Evolutionary conservation across 2,797 vertebrate species (phyloP).

Genomic region (Orientallactaga sibirica): DNA sequence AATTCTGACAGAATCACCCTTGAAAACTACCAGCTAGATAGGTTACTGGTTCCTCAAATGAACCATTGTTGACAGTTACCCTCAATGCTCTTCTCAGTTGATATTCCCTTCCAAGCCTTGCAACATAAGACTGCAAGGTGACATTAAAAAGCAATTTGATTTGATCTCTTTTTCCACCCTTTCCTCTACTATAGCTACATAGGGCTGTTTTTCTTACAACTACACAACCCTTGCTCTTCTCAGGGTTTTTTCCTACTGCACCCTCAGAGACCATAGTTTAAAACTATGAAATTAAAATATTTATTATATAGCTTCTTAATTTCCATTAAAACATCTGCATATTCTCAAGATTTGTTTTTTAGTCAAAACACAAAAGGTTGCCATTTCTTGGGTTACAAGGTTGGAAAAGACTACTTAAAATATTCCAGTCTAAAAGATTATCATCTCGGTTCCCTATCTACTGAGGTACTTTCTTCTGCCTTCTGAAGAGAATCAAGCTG

Average conservation of each 20-base stretch:
- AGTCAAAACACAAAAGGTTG: slow-evolving; percentile 14
- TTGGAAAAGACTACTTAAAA: slow-evolving; percentile 27
- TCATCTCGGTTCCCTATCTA: background rate
- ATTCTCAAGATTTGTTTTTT: slow-evolving; percentile 25
- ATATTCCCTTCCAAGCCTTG: background rate
- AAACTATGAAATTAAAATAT: background rate
- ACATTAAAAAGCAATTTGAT: background rate
- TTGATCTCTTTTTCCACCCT: background rate
- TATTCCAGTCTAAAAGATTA: slow-evolving; percentile 14
- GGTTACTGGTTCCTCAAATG: background rate
- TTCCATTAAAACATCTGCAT: slow-evolving; percentile 9
- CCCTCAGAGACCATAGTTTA: background rate
- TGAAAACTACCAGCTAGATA: background rate
- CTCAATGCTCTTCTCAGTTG: background rate
- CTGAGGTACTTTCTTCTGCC: background rate
- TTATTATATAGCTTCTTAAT: background rate
- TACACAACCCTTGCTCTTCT: background rate
- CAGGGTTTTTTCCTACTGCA: background rate
- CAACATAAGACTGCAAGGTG: background rate
- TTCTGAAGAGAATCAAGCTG: slow-evolving; percentile 33
- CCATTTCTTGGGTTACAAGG: background rate
- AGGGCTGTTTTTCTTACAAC: too few relatives aligned
- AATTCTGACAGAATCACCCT: background rate
- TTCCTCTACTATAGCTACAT: too few relatives aligned
- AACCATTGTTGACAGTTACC: background rate